phyloP scores from a whole-genome alignment of 2,113 vertebrate genomes.

The Parus major region DNA sequence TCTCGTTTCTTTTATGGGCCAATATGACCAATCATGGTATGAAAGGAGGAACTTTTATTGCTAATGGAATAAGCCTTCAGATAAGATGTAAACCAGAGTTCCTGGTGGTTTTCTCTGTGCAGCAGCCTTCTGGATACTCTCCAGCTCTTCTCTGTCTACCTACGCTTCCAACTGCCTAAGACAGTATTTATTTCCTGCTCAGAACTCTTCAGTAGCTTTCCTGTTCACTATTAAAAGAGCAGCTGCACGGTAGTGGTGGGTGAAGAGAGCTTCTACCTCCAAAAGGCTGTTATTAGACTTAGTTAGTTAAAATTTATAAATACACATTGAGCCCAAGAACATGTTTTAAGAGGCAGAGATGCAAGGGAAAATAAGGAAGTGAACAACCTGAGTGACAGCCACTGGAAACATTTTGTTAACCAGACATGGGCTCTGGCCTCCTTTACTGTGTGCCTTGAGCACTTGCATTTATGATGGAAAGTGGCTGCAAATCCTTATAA shows the following conservation, averaged over 20 bases:
- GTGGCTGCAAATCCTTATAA: neutral
- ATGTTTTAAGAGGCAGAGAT: neutral
- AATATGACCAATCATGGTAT: conserved; percentile 12
- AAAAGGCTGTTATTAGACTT: neutral
- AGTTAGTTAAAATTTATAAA: neutral
- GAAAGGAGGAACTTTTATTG: neutral
- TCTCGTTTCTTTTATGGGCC: neutral
- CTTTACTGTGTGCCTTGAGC: neutral
- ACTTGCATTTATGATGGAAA: neutral
- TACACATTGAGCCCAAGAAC: neutral
- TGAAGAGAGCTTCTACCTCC: neutral
- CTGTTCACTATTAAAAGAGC: neutral
- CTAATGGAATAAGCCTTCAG: neutral
- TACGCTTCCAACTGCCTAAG: neutral
- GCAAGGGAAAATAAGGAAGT: neutral
- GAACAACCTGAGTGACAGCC: neutral
- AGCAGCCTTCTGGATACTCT: conserved; percentile 15
- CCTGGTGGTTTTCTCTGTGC: neutral
- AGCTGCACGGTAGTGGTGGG: neutral
- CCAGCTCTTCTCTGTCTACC: conserved; percentile 37
- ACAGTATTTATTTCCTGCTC: neutral
- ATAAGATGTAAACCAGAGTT: conserved; percentile 45
- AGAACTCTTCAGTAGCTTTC: neutral
- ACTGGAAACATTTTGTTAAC: neutral
- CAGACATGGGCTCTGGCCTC: neutral